Evolutionary conservation across 2,113 vertebrate species (phyloP).

Genomic region (Chaetodon auriga): DNA sequence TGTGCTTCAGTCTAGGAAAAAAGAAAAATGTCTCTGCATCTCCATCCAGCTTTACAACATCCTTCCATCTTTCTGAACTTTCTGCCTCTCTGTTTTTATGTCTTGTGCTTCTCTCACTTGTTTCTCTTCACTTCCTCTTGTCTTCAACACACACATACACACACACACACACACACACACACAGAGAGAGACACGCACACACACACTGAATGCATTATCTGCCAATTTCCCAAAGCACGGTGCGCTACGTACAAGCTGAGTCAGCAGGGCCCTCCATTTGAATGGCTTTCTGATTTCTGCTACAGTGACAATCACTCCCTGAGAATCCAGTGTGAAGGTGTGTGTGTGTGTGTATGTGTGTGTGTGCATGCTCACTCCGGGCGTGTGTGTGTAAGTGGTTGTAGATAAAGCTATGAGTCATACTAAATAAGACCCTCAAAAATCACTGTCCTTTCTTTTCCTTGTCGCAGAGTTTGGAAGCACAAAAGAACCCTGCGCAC

Average conservation of each 20-base stretch:
- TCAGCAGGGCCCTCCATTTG: conserved; percentile 58
- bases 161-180: conserved; percentile 22
- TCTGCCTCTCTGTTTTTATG: background rate
- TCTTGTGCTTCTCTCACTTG: conserved; percentile 12
- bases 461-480: conserved; percentile 36
- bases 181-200: background rate
- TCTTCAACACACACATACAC: conserved; percentile 12
- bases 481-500: conserved; percentile 37
- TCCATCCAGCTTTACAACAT: conserved; percentile 15
- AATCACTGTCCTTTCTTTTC: conserved; percentile 42
- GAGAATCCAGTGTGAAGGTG: conserved; percentile 19
- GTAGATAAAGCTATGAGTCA: conserved; percentile 52
- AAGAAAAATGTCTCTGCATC: conserved; percentile 14
- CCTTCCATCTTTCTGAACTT: conserved; percentile 17
- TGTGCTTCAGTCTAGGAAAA: conserved; percentile 35
- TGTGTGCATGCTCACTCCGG: background rate
- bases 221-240: conserved; percentile 53
- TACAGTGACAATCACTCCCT: conserved; percentile 48
- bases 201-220: conserved; percentile 40
- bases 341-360: background rate
- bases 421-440: conserved; percentile 44
- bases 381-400: conserved; percentile 30
- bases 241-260: conserved; percentile 43
- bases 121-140: conserved; percentile 11
- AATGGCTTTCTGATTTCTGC: conserved; percentile 68